Conservation (phyloP, 2,113 vertebrate genomes). For the Halcyon malimbica region DNA sequence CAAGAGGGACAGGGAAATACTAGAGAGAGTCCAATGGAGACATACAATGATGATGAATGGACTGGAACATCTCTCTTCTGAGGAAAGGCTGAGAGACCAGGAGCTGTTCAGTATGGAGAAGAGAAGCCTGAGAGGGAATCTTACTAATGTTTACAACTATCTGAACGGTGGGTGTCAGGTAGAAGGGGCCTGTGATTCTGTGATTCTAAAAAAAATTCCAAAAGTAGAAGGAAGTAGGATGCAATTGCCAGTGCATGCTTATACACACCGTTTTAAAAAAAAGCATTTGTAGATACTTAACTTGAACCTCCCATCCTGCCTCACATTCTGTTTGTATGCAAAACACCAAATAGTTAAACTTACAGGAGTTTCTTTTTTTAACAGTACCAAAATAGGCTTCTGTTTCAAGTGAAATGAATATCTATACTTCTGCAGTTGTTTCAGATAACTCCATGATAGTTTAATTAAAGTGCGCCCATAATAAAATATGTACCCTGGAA, state of each 20-base stretch:
- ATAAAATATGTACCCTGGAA: background rate
- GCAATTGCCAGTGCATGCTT: background rate
- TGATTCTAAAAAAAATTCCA: no score
- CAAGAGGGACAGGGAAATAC: no score
- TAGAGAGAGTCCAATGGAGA: no score
- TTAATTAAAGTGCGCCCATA: background rate
- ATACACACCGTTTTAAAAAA: background rate
- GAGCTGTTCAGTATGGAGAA: no score
- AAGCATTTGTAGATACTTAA: background rate
- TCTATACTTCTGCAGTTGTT: background rate
- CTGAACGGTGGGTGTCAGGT: no score
- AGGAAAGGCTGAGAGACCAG: no score
- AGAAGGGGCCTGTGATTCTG: no score
- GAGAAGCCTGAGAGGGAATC: no score
- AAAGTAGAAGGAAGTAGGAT: background rate
- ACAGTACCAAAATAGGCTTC: background rate
- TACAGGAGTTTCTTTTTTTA: background rate
- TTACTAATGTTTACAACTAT: no score
- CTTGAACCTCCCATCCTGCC: background rate
- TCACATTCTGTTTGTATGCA: background rate
- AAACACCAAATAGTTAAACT: background rate
- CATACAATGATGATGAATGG: no score
- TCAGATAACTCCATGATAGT: background rate
- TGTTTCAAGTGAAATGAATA: background rate
- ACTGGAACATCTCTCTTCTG: no score